A percentile compares a stretch with the other conserved stretches of the same genome.
phyloP scores from a whole-genome alignment of 2,113 vertebrate species.

The Circaetus gallicus region DNA sequence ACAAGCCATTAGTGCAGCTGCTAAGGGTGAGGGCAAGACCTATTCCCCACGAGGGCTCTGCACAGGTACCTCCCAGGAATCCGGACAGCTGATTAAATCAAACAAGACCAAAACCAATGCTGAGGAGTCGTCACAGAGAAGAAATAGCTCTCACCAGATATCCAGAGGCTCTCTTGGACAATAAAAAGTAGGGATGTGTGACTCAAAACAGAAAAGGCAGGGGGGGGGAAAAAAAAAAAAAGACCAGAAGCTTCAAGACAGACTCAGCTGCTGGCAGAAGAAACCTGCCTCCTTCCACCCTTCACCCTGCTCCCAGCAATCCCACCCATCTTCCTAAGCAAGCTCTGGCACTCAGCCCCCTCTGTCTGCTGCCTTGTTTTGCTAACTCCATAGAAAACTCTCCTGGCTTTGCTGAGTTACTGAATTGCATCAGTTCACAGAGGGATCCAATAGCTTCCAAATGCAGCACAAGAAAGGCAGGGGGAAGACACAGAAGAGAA shows the following conservation, averaged over 20 bases:
- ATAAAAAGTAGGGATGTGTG: not conserved
- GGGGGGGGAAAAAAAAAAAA: too few relatives aligned
- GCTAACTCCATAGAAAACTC: not conserved
- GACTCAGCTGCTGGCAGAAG: not conserved
- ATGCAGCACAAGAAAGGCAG: not conserved
- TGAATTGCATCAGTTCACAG: not conserved
- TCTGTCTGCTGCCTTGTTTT: accelerated
- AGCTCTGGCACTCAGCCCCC: not conserved
- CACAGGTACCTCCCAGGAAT: not conserved
- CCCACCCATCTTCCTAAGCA: not conserved
- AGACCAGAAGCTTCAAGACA: not conserved
- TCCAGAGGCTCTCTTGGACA: not conserved
- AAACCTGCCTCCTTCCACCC: not conserved
- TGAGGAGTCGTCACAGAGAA: accelerated
- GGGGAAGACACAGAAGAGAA: not conserved
- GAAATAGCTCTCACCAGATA: accelerated
- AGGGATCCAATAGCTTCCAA: not conserved
- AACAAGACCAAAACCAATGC: not conserved
- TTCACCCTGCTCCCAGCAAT: not conserved
- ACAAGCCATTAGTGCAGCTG: not conserved
- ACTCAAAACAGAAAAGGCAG: not conserved
- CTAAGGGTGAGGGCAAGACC: not conserved
- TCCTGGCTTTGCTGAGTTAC: not conserved
- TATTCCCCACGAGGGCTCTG: not conserved
- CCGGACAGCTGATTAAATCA: accelerated